Evolutionary conservation across 1,140 invertebrate species (phyloP).

Genomic region (Platyura marginata): DNA sequence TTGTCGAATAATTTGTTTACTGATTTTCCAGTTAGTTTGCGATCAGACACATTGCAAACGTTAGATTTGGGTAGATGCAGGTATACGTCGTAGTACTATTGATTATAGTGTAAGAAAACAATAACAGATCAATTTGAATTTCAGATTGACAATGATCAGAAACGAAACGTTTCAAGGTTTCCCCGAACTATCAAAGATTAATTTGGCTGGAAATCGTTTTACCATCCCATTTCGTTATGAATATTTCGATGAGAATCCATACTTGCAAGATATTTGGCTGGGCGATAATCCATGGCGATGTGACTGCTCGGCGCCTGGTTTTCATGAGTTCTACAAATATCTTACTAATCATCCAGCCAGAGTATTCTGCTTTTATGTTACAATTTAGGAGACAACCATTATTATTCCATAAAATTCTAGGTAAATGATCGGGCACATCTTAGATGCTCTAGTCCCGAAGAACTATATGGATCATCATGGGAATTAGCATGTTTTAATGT

Average conservation of each 20-base stretch:
- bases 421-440: constrained; percentile 10
- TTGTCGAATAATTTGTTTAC: constrained; percentile 36
- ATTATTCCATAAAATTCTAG: constrained; percentile 9
- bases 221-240: constrained; percentile 32
- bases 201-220: constrained; percentile 43
- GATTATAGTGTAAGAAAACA: neutral
- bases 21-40: constrained; percentile 32
- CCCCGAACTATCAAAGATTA: constrained; percentile 31
- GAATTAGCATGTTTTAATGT: constrained; percentile 35
- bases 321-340: constrained; percentile 37
- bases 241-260: constrained; percentile 38
- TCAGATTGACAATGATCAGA: constrained; percentile 25
- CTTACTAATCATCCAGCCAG: constrained; percentile 35
- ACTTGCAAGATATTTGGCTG: constrained; percentile 33
- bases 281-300: constrained; percentile 55
- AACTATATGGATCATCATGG: constrained; percentile 41
- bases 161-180: constrained; percentile 33
- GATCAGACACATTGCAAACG: constrained; percentile 30
- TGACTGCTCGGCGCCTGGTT: constrained; percentile 34
- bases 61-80: constrained; percentile 33
- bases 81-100: constrained; percentile 5
- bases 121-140: constrained; percentile 12
- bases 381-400: constrained; percentile 20
- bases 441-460: constrained; percentile 37
- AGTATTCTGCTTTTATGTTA: constrained; percentile 12